phyloP scores from a whole-genome alignment of 2,113 vertebrate genomes.

The Laticauda colubrina region DNA sequence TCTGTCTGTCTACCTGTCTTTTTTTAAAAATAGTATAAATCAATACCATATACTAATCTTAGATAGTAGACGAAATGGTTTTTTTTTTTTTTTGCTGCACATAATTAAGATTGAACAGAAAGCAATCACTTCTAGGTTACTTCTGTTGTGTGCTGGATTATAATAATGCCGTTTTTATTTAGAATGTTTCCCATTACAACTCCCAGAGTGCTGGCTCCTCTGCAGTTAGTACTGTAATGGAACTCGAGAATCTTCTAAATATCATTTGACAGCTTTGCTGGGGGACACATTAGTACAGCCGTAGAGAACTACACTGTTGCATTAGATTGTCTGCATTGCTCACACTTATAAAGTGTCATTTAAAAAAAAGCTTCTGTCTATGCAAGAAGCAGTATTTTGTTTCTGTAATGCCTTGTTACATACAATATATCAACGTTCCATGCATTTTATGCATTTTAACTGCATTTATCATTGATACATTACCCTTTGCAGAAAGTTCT shows the following conservation, averaged over 20 bases:
- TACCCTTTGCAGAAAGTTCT: conserved; percentile 59
- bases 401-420: conserved; percentile 46
- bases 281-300: conserved; percentile 75
- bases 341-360: conserved; percentile 69
- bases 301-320: conserved; percentile 65
- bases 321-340: conserved; percentile 68
- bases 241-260: conserved; percentile 75
- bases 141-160: conserved; percentile 52
- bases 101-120: conserved; percentile 21
- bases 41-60: not conserved
- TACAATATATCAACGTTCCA: conserved; percentile 52
- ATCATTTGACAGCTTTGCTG: conserved; percentile 74
- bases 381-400: conserved; percentile 62
- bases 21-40: not conserved
- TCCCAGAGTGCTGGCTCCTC: conserved; percentile 61
- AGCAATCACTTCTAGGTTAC: conserved; percentile 10
- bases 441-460: conserved; percentile 45
- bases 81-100: not conserved
- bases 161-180: conserved; percentile 64
- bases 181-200: conserved; percentile 65
- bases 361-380: conserved; percentile 65
- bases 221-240: conserved; percentile 68
- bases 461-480: conserved; percentile 52
- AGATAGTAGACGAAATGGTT: not conserved
- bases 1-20: not conserved